Evolutionary conservation across 2,888 invertebrate genomes (phyloP).

Genomic region (Caenorhabditis zanzibari): DNA sequence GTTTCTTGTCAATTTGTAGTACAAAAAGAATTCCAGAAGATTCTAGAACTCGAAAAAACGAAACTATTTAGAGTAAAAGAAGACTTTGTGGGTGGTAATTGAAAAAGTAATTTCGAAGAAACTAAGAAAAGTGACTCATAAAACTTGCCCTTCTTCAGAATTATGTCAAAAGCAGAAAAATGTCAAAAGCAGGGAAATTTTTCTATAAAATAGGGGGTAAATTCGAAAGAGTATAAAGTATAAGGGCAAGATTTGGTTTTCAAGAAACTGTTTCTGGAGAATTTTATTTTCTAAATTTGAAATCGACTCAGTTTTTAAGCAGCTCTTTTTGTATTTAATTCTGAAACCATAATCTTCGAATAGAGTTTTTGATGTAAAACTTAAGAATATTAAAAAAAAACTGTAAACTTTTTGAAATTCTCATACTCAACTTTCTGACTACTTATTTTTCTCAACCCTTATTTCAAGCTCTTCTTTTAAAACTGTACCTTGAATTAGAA

Average conservation of each 20-base stretch:
- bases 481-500: no score
- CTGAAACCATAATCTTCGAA: no score
- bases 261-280: background rate
- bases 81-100: conserved; percentile 15
- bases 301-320: no score
- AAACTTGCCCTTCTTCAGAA: background rate
- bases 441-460: no score
- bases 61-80: background rate
- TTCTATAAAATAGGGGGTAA: background rate
- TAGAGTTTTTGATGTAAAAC: no score
- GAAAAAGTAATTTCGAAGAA: background rate
- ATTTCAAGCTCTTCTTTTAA: no score
- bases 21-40: no score
- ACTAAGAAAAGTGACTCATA: background rate
- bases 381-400: no score
- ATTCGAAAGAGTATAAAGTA: background rate
- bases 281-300: background rate
- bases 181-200: background rate
- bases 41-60: background rate
- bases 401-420: no score
- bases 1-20: no score
- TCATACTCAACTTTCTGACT: no score
- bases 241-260: background rate
- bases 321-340: no score
- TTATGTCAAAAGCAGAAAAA: conserved; percentile 1